Evolutionary conservation across 92 coral and sea anemone species (phyloP), one percentile per base, ranked within the genome.

Genomic region (Nematostella vectensis): DNA sequence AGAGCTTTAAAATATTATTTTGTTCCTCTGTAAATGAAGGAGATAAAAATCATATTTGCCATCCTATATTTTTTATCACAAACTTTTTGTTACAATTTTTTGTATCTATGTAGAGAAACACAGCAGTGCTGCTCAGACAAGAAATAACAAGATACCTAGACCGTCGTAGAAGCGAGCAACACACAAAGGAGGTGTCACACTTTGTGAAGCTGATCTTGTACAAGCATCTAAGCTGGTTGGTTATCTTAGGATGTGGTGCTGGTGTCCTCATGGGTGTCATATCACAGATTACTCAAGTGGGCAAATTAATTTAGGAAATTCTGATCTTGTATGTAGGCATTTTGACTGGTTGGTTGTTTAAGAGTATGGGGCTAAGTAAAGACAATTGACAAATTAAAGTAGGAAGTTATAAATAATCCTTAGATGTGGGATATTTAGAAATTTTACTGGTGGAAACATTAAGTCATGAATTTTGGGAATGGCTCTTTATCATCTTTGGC

Each of bases 211-310:
- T 68, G n/a, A 24, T 77, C 9, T 55, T 84, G 40, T 61, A 72
- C 25, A 66, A 69, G 56, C 83, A 84, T 67, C 65, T 84, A 49
- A 69, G 63, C 20, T 83, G 85, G 70, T 61, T 84, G 12, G 76
- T 75, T 19, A 56, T 80, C 24, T 25, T 77, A 27, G 94, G 94
- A 2, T 70, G 94, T 39, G 53, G 63, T 25, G 61, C 58, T 39
- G 94, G 94, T 22, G 48, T 76, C 30, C 55, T 80, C 0, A 74
- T 84, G 56, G 94, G 94, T 21, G 18, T 84, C 13, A 15, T 84
- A 48, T 79, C 94, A 11, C 87, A 68, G 18, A 50, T 82, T 16
- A 75, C 80, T 37, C 76, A 81, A 44, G 71, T 84, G 26, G 94
- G 76, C 1, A 62, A 43, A 38, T 65, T 84, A 20, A 52, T 71